Evolutionary conservation across 2,113 vertebrate genomes (phyloP).

Genomic region (Corvus hawaiiensis): DNA sequence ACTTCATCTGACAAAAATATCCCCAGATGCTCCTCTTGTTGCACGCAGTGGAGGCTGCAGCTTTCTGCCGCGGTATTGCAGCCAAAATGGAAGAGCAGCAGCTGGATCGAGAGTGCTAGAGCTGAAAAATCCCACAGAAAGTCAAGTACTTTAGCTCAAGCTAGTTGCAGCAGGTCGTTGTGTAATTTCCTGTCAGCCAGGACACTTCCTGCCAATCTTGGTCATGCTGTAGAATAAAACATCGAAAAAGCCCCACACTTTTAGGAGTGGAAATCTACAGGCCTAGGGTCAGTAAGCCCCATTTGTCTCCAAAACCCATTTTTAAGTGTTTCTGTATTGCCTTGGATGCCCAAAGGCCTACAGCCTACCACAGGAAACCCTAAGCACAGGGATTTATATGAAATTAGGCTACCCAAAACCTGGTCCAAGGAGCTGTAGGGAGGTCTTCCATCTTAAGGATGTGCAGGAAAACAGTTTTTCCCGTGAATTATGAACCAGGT

Average conservation of each 20-base stretch:
- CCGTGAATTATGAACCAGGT: not conserved
- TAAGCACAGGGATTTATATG: not conserved
- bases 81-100: not conserved
- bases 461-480: not conserved
- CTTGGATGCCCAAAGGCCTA: not conserved
- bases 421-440: not conserved
- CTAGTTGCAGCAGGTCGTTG: not conserved
- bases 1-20: not conserved
- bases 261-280: not conserved
- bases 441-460: not conserved
- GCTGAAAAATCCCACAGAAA: not conserved
- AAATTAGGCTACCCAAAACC: not conserved
- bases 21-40: not conserved
- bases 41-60: not conserved
- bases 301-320: not conserved
- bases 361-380: not conserved
- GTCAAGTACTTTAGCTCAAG: not conserved
- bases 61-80: not conserved
- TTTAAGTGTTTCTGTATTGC: not conserved
- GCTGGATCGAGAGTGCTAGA: not conserved
- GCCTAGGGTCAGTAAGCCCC: not conserved
- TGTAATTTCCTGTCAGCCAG: not conserved
- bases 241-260: accelerated
- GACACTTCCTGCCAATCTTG: not conserved
- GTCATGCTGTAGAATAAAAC: not conserved